Evolutionary conservation across 1,140 invertebrate genomes (phyloP), one percentile per base, ranked within the genome.

Genomic region (Drosophila tropicalis): DNA sequence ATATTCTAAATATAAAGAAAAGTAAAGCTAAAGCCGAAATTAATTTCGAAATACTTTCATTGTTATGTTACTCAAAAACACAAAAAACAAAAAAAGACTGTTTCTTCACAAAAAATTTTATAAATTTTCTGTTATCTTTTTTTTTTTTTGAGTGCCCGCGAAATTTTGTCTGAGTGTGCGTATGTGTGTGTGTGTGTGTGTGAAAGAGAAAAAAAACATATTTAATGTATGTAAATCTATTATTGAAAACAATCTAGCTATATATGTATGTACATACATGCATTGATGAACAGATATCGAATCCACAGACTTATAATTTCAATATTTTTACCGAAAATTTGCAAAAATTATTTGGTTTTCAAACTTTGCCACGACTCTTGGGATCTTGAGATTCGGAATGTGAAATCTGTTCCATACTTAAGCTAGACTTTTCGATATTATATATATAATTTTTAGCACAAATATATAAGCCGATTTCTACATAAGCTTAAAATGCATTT

Each of bases 11-110:
- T 51, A 51, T 22, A 22, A 22, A 51, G 41, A 72, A 72, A 72
- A 70, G 57, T 62, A 57, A 72, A 72, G 65, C 65, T 72, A 69
- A 80, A 60, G 57, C 29, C 44, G 57, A 41, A 67, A 66, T 36
- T n/a, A 60, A 56, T 15, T 10, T 63, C 34, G 55, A 77, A 60
- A 67, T 60, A 77, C 74, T 83, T 85, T 68, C 79, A 68, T 54
- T 72, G 79, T 77, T 87, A 86, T 82, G 68, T 87, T 87, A 61
- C 13, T 5, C 62, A 77, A 56, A 54, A 34, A 72, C 60, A 55
- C 10, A 56, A 64, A 67, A 36, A 15, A 44, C 40, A 62, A 68
- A 78, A 80, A 78, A 79, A 89, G 84, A 87, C 84, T 89, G 84
- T 84, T 87, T 89, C 70, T 82, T 72, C n/a, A 56, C 57, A 54